Evolutionary conservation across 2,888 invertebrate genomes (phyloP).

Genomic region (Melolontha melolontha): DNA sequence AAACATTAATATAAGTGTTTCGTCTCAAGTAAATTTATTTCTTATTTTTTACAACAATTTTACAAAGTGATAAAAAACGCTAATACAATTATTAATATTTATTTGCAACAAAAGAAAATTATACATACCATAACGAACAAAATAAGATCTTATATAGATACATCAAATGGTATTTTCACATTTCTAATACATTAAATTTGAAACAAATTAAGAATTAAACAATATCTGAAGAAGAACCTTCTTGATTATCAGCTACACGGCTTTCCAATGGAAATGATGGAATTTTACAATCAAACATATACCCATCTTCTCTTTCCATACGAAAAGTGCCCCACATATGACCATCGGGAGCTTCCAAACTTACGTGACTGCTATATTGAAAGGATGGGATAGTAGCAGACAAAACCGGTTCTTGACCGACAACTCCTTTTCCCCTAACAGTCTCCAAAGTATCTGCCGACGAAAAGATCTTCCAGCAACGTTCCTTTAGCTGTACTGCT

Average conservation of each 20-base stretch:
- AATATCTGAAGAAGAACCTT: constrained; percentile 61
- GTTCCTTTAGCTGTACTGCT: constrained; percentile 91
- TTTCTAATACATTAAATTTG: no score
- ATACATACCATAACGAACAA: no score
- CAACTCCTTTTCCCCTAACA: constrained; percentile 93
- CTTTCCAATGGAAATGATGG: constrained; percentile 98
- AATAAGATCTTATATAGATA: no score
- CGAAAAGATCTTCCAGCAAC: constrained; percentile 99
- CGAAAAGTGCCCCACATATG: constrained; percentile 99
- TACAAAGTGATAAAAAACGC: no score
- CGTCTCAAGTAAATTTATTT: no score
- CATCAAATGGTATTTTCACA: no score
- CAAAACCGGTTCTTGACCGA: constrained; percentile 97
- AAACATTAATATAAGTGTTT: no score
- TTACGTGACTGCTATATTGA: constrained; percentile 98
- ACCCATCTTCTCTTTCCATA: constrained; percentile 97
- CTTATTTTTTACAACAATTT: no score
- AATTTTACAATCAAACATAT: constrained; percentile 96
- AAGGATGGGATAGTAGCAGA: constrained; percentile 91
- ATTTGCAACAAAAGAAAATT: no score
- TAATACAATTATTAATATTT: no score
- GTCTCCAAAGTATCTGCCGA: constrained; percentile 94
- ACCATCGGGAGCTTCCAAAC: constrained; percentile 95
- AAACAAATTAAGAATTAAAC: constrained; percentile 43
- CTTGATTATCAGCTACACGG: constrained; percentile 81